These are phyloP conservation scores for Acanthosepion esculentum DNA, from an alignment of 2,888 invertebrate genomes.

Conservation along the genomic window DNA sequence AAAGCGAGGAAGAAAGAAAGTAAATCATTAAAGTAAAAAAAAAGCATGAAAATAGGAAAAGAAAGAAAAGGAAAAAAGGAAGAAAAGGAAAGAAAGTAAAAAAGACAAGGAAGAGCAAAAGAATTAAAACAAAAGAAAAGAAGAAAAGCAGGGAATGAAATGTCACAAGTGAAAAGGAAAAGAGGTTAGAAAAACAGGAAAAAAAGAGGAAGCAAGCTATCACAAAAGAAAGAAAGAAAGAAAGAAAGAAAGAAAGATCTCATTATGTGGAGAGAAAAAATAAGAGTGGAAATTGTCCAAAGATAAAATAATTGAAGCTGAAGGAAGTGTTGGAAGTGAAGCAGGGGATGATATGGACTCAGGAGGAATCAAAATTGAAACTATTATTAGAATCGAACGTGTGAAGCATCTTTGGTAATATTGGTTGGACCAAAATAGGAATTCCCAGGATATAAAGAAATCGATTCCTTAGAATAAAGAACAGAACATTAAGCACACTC, in stretches of 20 bases:
- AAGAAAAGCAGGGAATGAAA: neutral
- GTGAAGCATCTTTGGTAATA: neutral
- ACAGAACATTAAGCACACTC: neutral
- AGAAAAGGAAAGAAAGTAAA: no score
- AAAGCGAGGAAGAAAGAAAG: no score
- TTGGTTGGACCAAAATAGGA: neutral
- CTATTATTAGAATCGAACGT: neutral
- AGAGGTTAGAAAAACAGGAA: neutral
- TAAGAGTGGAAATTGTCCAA: neutral
- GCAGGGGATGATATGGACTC: no score
- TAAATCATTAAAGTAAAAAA: no score
- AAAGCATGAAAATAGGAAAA: no score
- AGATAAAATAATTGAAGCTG: neutral
- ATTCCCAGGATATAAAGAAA: neutral
- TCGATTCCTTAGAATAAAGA: neutral
- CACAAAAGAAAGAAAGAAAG: neutral
- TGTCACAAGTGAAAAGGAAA: neutral
- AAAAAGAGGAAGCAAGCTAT: neutral
- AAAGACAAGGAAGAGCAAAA: neutral
- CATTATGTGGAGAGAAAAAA: neutral
- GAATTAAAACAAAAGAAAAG: neutral
- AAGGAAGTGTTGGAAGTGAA: neutral
- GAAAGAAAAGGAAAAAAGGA: no score
- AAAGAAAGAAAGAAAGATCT: neutral
- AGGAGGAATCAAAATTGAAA: neutral